Percentiles rank a stretch among this genome's conserved stretches.
These are phyloP conservation scores for Bos javanicus DNA, from an alignment of 2,113 vertebrate species.

Conservation along the genomic window DNA sequence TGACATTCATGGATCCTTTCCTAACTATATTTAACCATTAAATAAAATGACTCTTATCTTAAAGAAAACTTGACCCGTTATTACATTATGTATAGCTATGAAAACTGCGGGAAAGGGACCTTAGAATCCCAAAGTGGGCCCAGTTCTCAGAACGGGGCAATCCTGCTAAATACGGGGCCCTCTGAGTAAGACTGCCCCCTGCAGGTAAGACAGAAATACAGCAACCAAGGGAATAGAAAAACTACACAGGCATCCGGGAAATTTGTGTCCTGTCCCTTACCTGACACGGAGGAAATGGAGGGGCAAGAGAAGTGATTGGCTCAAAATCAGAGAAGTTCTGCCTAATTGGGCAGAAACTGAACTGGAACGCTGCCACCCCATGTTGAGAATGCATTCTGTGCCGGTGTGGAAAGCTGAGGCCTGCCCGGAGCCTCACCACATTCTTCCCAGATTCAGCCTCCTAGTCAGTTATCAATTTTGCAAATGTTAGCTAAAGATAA, in stretches of 20 bases:
- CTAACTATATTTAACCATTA: not conserved
- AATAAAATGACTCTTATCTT: not conserved
- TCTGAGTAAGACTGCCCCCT: not conserved
- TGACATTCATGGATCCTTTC: not conserved
- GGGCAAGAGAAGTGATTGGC: not conserved
- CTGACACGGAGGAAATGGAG: not conserved
- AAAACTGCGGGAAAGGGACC: not conserved
- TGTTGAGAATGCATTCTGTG: not conserved
- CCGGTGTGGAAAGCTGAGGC: not conserved
- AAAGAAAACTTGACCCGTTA: not conserved
- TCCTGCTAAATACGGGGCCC: not conserved
- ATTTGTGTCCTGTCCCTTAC: not conserved
- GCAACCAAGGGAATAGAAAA: not conserved
- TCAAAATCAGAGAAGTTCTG: not conserved
- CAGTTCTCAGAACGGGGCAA: not conserved
- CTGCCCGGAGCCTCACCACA: not conserved
- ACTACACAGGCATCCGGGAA: accelerated
- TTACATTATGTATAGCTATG: not conserved
- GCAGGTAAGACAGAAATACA: not conserved
- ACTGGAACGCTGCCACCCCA: accelerated
- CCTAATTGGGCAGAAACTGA: not conserved
- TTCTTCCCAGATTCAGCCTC: not conserved
- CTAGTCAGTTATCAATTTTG: not conserved
- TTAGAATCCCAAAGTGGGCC: not conserved
- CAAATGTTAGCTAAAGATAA: not conserved